These are phyloP conservation scores for Scytalopus superciliaris DNA, from an alignment of 2,113 vertebrate species.

Conservation along the genomic window DNA sequence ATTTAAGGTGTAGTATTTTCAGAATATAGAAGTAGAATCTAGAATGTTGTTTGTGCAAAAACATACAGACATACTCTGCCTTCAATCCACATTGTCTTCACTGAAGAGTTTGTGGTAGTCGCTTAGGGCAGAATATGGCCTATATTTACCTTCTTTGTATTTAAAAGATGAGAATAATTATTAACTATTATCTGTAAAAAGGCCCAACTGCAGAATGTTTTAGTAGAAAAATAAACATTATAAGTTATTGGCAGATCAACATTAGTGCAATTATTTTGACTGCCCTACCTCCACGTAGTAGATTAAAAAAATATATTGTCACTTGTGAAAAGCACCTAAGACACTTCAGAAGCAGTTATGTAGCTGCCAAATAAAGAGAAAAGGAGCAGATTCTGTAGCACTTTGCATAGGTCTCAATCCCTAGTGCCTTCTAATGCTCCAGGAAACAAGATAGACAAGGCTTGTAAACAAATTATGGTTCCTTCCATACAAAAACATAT, in stretches of 20 bases:
- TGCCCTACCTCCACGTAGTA: conserved; percentile 30
- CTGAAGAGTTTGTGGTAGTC: neutral
- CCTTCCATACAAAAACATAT: conserved; percentile 42
- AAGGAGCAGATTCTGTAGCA: neutral
- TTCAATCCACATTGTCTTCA: neutral
- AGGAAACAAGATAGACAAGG: neutral
- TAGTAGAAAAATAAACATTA: conserved; percentile 66
- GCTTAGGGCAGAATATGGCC: neutral
- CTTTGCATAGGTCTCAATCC: conserved; percentile 6
- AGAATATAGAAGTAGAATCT: conserved; percentile 13
- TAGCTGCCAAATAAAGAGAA: conserved; percentile 43
- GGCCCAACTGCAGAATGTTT: conserved; percentile 1
- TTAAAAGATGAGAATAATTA: neutral
- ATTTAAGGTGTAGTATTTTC: neutral
- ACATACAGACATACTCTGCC: neutral
- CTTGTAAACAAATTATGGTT: conserved; percentile 29
- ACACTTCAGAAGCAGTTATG: conserved; percentile 21
- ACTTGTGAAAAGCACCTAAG: conserved; percentile 19
- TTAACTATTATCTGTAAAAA: neutral
- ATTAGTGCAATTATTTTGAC: conserved; percentile 61
- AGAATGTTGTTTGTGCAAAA: conserved; percentile 44
- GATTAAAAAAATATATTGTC: conserved; percentile 39
- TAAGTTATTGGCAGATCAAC: conserved; percentile 33
- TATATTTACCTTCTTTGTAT: neutral
- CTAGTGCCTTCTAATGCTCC: conserved; percentile 37